These are phyloP conservation scores for Drosophila mayaguana DNA, from an alignment of 2,888 invertebrate species.

Conservation along the genomic window DNA sequence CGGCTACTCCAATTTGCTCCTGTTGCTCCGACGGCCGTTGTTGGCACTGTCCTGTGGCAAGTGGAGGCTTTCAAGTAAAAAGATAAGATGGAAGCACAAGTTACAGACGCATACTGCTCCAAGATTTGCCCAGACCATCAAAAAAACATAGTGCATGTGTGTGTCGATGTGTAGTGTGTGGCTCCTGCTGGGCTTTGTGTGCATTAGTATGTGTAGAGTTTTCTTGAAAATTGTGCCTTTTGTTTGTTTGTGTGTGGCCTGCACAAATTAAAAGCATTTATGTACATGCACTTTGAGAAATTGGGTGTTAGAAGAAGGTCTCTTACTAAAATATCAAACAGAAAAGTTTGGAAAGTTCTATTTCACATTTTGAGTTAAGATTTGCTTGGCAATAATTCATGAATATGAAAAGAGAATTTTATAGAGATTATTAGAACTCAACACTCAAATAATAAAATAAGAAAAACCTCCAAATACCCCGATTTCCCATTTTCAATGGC, in stretches of 20 bases:
- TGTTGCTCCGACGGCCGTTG: neutral
- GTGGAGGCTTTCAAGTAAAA: slow-evolving; percentile 73
- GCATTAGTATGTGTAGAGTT: slow-evolving; percentile 44
- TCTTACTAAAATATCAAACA: neutral
- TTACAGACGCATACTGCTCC: slow-evolving; percentile 59
- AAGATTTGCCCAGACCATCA: slow-evolving; percentile 68
- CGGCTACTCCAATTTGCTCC: slow-evolving; percentile 7
- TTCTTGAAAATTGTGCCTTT: slow-evolving; percentile 73
- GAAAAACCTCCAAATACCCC: too few relatives aligned
- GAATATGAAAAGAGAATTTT: too few relatives aligned
- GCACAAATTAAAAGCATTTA: slow-evolving; percentile 78
- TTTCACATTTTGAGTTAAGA: neutral
- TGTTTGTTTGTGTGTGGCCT: slow-evolving; percentile 52
- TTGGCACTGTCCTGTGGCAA: slow-evolving; percentile 19
- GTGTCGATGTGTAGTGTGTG: slow-evolving; percentile 13
- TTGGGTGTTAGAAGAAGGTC: neutral
- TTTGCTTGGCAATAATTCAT: too few relatives aligned
- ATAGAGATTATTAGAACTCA: too few relatives aligned
- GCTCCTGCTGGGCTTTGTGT: slow-evolving; percentile 6
- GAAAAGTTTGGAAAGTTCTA: neutral
- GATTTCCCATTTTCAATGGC: too few relatives aligned
- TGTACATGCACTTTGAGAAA: slow-evolving; percentile 35
- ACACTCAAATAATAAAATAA: too few relatives aligned
- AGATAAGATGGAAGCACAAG: slow-evolving; percentile 72
- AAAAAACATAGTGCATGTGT: slow-evolving; percentile 21